Conservation (phyloP, 2,113 vertebrate species). For the Opisthocomus hoazin region DNA sequence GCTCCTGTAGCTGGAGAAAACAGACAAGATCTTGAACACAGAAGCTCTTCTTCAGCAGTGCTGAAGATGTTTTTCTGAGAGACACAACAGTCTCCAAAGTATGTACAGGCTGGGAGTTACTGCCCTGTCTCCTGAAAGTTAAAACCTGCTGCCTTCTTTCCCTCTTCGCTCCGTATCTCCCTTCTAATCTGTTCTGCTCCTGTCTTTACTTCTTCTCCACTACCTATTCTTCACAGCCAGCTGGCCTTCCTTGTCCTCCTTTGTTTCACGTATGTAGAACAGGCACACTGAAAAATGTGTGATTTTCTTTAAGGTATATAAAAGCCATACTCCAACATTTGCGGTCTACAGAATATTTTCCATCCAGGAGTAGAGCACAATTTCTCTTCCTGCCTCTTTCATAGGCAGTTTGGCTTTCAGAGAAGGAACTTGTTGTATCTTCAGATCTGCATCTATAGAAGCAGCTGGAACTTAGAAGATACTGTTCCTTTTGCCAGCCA, state of each 20-base stretch:
- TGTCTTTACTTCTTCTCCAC: background rate
- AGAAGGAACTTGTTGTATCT: background rate
- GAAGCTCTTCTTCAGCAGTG: background rate
- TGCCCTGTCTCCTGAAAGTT: background rate
- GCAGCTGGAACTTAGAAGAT: background rate
- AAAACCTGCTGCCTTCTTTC: background rate
- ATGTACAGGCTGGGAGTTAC: background rate
- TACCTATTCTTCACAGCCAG: background rate
- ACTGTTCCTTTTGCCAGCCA: background rate
- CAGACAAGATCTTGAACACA: background rate
- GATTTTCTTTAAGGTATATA: background rate
- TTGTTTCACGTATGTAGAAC: background rate
- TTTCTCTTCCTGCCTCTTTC: background rate
- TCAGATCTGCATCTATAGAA: background rate
- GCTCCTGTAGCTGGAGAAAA: background rate
- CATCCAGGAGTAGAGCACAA: background rate
- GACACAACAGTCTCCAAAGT: background rate
- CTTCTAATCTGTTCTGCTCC: background rate
- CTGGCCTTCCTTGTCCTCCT: background rate
- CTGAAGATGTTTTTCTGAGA: background rate
- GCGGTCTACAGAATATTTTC: background rate
- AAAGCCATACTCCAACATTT: background rate
- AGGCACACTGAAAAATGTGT: background rate
- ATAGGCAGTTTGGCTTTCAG: background rate
- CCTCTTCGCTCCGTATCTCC: background rate